Base-by-base conservation (phyloP, 2,113 vertebrate genomes). In the Amia ocellicauda region DNA sequence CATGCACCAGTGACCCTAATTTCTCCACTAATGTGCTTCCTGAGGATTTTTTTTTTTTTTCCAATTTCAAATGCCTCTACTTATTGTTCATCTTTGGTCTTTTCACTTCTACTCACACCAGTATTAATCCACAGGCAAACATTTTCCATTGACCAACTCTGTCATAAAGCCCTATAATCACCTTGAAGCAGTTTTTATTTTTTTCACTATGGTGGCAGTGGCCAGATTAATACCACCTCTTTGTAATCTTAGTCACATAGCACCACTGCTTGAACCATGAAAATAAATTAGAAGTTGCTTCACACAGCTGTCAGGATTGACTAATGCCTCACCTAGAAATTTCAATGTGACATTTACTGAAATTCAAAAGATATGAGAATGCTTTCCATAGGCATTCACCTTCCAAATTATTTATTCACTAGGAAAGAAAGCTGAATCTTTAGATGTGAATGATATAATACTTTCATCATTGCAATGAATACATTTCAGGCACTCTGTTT, bases 161-260 rank as follows among this genome's bases (percentile, higher is more conserved):
- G 31, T 36, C 31, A 36, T 36, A 36, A 7, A 36, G 31, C 11
- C 31, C 2, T 36, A 11, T 36, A 36, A 36, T 36, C 80, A 79
- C 82, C 81, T 89, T 89, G 80, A 86, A 80, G 78, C 68, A 61
- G 69, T 69, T 80, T 72, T n/a, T n/a, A n/a, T n/a, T n/a, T 73
- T 72, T 65, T 69, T 72, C 77, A 69, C 69, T 53, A 62, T 54
- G 19, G 68, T 67, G 66, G 72, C 75, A 54, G 55, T 58, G 66
- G 66, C 72, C 72, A 69, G 84, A 85, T 85, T 85, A 85, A 85
- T 83, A 75, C 68, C 61, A 50, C 62, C 66, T 68, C 72, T 83
- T 79, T 83, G 67, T 81, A 74, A 82, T 72, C 70, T 81, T 63
- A 78, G 57, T 82, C 77, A 69, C 80, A 83, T 69, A 63, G 54